Conservation (phyloP, 2,113 vertebrate genomes). For the Hucho hucho region DNA sequence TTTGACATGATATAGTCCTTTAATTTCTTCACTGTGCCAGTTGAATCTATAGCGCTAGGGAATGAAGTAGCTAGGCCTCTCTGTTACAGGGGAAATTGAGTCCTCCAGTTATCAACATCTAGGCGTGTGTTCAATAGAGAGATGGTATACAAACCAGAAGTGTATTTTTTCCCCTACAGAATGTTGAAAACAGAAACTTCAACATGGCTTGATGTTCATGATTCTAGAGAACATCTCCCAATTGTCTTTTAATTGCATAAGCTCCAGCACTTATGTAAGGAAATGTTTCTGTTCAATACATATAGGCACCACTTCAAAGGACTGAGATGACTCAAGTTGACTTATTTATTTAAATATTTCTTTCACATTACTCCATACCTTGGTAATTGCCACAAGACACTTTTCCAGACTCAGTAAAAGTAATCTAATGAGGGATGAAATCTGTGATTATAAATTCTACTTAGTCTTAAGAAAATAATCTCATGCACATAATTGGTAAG, state of each 20-base stretch:
- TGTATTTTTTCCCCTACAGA: background rate
- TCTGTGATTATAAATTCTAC: constrained; percentile 27
- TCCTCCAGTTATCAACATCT: background rate
- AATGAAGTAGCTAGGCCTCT: background rate
- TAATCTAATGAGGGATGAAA: constrained; percentile 44
- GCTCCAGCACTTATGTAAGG: background rate
- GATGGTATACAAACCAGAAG: background rate
- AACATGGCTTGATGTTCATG: background rate
- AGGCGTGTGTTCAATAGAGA: background rate
- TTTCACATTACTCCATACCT: constrained; percentile 30
- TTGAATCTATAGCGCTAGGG: background rate
- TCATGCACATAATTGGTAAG: background rate
- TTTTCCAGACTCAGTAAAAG: constrained; percentile 24
- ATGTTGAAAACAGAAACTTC: background rate
- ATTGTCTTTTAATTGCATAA: background rate
- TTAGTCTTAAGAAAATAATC: background rate
- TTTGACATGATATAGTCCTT: constrained; percentile 11
- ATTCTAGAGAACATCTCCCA: background rate
- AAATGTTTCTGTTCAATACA: background rate
- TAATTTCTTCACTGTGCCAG: background rate
- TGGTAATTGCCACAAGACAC: constrained; percentile 44
- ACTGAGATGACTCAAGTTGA: constrained; percentile 8
- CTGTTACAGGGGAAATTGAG: background rate
- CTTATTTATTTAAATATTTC: constrained; percentile 35
- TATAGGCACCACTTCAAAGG: constrained; percentile 27